phyloP scores from a whole-genome alignment of 1,140 invertebrate species.

The Drosophila nannoptera region DNA sequence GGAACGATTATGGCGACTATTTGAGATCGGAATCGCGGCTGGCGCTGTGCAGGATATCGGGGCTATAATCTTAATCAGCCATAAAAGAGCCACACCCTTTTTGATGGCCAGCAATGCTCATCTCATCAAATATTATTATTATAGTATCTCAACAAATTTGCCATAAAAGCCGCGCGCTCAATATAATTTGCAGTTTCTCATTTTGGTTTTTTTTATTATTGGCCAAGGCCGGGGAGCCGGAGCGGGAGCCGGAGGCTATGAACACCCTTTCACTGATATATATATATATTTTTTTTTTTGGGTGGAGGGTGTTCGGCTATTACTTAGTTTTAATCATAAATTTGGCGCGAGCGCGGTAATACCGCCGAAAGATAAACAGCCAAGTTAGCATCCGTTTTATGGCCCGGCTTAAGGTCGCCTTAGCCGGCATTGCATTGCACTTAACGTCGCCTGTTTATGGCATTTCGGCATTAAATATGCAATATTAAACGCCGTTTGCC shows the following conservation, averaged over 20 bases:
- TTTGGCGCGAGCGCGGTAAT: conserved; percentile 20
- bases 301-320: conserved; percentile 2
- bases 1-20: neutral
- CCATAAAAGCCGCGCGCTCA: conserved; percentile 23
- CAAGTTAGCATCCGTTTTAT: conserved; percentile 33
- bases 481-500: conserved; percentile 13
- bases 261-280: conserved; percentile 22
- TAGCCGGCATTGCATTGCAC: conserved; percentile 21
- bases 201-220: conserved; percentile 11
- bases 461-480: conserved; percentile 16
- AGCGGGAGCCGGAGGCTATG: neutral
- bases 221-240: conserved; percentile 1
- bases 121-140: conserved; percentile 3
- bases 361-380: conserved; percentile 23
- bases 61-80: conserved; percentile 11
- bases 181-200: conserved; percentile 43
- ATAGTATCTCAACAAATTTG: conserved; percentile 12
- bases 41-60: neutral
- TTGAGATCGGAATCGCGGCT: neutral
- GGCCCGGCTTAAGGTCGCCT: conserved; percentile 14
- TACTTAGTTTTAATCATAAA: conserved; percentile 58
- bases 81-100: conserved; percentile 6
- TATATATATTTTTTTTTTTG: neutral
- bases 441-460: conserved; percentile 20
- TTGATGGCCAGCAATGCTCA: neutral